Evolutionary conservation across 2,797 vertebrate species (phyloP), one percentile per base, ranked within the genome.

Genomic region (Tamandua tetradactyla): DNA sequence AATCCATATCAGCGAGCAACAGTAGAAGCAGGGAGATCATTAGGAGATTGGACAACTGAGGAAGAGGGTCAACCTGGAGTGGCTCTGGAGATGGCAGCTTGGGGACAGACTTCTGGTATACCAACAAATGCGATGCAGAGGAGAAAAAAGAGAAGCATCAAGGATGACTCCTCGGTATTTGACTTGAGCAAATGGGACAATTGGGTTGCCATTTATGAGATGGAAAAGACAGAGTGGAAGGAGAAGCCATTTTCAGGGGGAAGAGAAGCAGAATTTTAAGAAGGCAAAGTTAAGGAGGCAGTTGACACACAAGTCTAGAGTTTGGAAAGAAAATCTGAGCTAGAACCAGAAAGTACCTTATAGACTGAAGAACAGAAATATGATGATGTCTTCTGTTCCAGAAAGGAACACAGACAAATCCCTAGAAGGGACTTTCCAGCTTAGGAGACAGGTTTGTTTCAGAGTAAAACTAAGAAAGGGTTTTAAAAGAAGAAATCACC

Each of bases 331-430:
- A 47, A 40, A 49, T 74, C 47, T 66, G 42, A 66, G 25, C 64
- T 42, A 52, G 64, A 74, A 64, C 6, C 25, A n/a, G 62, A 86
- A 89, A 59, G 85, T 64, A 42, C 3, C 15, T 66, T n/a, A 61
- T 27, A 71, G 25, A 22, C 37, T 8, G 22, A 30, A 44, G 1
- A n/a, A n/a, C 69, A 86, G 44, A 89, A 78, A 55, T 27, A 44
- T 5, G 22, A 35, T 11, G 5, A 7, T 5, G 1, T 30, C 17
- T 69, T 30, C 4, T 0, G 13, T 27, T 8, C 35, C 17, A 35
- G 35, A 40, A 84, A 49, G 23, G 32, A 66, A 42, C 2, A 1
- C 4, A 13, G 17, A 35, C 49, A 40, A 2, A 5, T 37, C 68
- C 22, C 27, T 52, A 55, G 52, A 55, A 55, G 17, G 7, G 62